Evolutionary conservation across 2,797 vertebrate genomes (phyloP).

Genomic region (Pipistrellus kuhlii): DNA sequence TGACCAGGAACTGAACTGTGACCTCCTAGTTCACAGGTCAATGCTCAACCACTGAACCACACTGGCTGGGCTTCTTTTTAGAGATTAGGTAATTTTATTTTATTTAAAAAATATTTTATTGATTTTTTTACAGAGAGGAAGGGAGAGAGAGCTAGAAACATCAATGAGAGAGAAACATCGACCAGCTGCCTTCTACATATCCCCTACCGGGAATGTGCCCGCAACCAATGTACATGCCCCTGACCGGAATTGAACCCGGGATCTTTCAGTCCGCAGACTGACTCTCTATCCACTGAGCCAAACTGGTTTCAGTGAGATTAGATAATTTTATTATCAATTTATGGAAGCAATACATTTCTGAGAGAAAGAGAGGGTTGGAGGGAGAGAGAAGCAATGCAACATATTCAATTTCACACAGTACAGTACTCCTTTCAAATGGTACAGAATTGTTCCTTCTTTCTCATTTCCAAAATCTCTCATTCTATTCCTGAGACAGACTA

Average conservation of each 20-base stretch:
- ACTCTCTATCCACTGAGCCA: too few species aligned
- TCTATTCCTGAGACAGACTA: not conserved
- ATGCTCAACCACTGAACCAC: not conserved
- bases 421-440: not conserved
- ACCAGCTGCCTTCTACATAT: too few species aligned
- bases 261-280: too few species aligned
- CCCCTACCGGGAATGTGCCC: too few species aligned
- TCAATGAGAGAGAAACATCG: too few species aligned
- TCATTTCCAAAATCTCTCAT: not conserved
- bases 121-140: too few species aligned
- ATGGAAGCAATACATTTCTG: not conserved
- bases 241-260: too few species aligned
- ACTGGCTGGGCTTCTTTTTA: not conserved
- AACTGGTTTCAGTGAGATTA: not conserved
- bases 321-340: constrained; percentile 26
- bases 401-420: not conserved
- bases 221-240: too few species aligned
- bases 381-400: not conserved
- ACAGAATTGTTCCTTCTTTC: not conserved
- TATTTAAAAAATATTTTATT: too few species aligned
- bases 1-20: not conserved
- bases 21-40: not conserved
- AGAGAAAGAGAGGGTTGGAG: not conserved
- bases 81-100: constrained; percentile 22
- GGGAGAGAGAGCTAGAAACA: too few species aligned